Percentiles rank a stretch among this genome's conserved stretches.
Conservation (phyloP, 1,140 invertebrate genomes). For the Drosophila pruinosa region DNA sequence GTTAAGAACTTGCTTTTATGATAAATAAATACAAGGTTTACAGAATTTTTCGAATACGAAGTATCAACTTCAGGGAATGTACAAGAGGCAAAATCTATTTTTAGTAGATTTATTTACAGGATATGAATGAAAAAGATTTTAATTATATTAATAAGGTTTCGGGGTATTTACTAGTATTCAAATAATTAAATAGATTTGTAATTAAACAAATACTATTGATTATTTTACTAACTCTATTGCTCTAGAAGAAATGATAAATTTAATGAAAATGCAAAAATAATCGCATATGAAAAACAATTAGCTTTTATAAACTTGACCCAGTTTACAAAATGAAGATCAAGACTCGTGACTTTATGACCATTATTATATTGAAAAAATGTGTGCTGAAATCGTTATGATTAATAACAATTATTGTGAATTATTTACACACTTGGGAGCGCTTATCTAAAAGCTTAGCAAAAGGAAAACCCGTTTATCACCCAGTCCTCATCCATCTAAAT, state of each 20-base stretch:
- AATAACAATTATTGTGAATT: slow-evolving; percentile 34
- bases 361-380: background rate
- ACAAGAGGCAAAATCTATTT: background rate
- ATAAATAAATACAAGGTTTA: background rate
- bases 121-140: no score
- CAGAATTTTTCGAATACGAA: background rate
- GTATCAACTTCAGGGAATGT: background rate
- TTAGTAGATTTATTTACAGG: background rate
- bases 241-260: no score
- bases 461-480: slow-evolving; percentile 52
- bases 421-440: slow-evolving; percentile 28
- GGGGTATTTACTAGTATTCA: no score
- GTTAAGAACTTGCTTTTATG: no score
- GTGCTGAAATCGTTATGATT: slow-evolving; percentile 32
- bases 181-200: no score
- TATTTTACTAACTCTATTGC: no score
- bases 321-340: background rate
- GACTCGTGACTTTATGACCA: background rate
- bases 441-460: slow-evolving; percentile 18
- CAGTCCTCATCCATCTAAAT: slow-evolving; percentile 39
- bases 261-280: no score
- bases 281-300: no score
- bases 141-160: no score
- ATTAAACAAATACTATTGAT: no score
- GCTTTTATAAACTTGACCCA: slow-evolving; percentile 21